These are phyloP conservation scores for Alectoris magna DNA, from an alignment of 2,797 vertebrate species.

Conservation along the genomic window DNA sequence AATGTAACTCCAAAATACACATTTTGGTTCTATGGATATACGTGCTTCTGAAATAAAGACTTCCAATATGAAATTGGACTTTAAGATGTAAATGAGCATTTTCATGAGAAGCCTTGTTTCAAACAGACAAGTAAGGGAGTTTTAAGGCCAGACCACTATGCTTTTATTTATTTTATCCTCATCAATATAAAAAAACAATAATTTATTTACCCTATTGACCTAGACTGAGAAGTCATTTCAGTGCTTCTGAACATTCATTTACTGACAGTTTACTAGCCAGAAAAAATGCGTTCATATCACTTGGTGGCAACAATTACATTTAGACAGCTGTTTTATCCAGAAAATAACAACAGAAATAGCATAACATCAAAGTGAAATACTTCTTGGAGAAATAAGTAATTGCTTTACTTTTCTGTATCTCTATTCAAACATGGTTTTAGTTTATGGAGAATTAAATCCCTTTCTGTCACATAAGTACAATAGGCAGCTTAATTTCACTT, in stretches of 20 bases:
- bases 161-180: not conserved
- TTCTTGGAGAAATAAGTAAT: not conserved
- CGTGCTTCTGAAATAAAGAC: not conserved
- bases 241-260: not conserved
- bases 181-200: not conserved
- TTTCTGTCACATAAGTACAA: not conserved
- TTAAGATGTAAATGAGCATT: not conserved
- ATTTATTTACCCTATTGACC: not conserved
- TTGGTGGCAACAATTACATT: not conserved
- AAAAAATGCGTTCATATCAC: accelerated
- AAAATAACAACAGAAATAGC: not conserved
- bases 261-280: not conserved
- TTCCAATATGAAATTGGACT: not conserved
- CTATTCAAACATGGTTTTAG: not conserved
- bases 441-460: not conserved
- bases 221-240: not conserved
- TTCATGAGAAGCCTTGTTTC: not conserved
- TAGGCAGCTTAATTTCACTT: not conserved
- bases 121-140: not conserved
- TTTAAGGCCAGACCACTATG: accelerated
- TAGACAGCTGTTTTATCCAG: not conserved
- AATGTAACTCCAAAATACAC: not conserved
- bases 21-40: not conserved
- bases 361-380: not conserved
- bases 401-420: not conserved